Base-by-base conservation (phyloP, 2,113 vertebrate species). In the Equus quagga region DNA sequence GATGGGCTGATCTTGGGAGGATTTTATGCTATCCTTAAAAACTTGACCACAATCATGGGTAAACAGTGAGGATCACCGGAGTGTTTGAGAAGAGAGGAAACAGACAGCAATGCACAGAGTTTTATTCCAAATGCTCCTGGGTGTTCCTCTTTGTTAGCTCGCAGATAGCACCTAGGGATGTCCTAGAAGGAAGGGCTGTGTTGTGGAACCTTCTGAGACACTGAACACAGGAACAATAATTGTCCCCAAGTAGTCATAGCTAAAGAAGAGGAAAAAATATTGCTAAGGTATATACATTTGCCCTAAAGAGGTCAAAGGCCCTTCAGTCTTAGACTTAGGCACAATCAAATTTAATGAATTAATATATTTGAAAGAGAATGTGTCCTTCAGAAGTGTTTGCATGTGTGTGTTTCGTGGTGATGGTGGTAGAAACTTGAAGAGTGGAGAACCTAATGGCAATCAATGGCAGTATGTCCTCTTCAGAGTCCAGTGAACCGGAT, bases 211-310 rank as follows among this genome's bases (percentile, higher is more conserved):
- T 26, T 69, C 36, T n/a, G 44, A 69, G 21, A 69, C 41, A 28
- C 21, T 18, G 13, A 15, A 23, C 49, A 18, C 54, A 18, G 23
- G 46, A n/a, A 23, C 0, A 3, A 23, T 23, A 28, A 79, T 23
- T 7, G 1, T 28, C 7, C 28, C 14, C 4, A 9, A 41, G 64
- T 33, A 14, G 1, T 26, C 1, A 0, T 26, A n/a, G 44, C 65
- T 64, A 46, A 69, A 67, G 10, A 85, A 56, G 10, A 54, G 26
- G 24, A 64, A 17, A 23, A 33, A 10, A 51, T 18, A 17, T 62
- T 8, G 46, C 72, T 60, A 36, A 69, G 36, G 51, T 15, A 79
- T 18, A 44, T 13, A 67, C 19, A 78, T 70, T 58, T 3, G 14
- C 76, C n/a, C 28, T 69, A 46, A 33, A 80, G 33, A 17, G 11